Conservation (phyloP, 2,113 vertebrate genomes). For the Bufo bufo region DNA sequence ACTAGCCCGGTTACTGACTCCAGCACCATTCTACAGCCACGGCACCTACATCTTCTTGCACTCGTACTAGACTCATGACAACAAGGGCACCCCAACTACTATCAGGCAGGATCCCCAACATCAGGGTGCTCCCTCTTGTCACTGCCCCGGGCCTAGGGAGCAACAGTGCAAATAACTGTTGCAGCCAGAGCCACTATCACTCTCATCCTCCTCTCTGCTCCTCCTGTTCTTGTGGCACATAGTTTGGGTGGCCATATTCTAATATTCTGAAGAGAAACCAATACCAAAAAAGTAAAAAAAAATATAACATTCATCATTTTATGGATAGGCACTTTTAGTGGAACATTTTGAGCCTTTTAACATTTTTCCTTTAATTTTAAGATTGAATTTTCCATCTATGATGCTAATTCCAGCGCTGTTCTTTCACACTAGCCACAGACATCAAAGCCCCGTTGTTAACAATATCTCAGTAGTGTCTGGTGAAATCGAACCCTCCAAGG, state of each 20-base stretch:
- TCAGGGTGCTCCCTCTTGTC: too few species aligned
- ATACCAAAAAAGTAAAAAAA: not conserved
- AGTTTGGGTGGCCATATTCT: not conserved
- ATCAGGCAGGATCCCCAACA: too few species aligned
- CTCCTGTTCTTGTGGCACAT: not conserved
- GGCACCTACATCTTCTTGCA: too few species aligned
- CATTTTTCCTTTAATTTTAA: slow-evolving; percentile 28
- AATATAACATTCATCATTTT: not conserved
- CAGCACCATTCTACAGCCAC: too few species aligned
- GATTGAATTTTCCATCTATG: slow-evolving; percentile 9
- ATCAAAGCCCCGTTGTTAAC: slow-evolving; percentile 24
- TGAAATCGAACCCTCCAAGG: slow-evolving; percentile 35
- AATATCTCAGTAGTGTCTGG: slow-evolving; percentile 27
- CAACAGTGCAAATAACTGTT: too few species aligned
- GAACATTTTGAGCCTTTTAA: not conserved
- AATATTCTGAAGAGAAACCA: not conserved
- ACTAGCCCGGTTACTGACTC: too few species aligned
- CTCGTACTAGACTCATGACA: too few species aligned
- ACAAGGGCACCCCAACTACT: too few species aligned
- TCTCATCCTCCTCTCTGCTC: too few species aligned
- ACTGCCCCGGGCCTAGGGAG: too few species aligned
- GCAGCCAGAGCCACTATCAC: too few species aligned
- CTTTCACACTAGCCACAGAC: slow-evolving; percentile 28
- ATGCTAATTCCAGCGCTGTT: slow-evolving; percentile 36
- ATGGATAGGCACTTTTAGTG: not conserved